These are phyloP conservation scores for Corticium candelabrum DNA, from an alignment of 37 sponge, comb jelly and placozoan species.

Conservation along the genomic window DNA sequence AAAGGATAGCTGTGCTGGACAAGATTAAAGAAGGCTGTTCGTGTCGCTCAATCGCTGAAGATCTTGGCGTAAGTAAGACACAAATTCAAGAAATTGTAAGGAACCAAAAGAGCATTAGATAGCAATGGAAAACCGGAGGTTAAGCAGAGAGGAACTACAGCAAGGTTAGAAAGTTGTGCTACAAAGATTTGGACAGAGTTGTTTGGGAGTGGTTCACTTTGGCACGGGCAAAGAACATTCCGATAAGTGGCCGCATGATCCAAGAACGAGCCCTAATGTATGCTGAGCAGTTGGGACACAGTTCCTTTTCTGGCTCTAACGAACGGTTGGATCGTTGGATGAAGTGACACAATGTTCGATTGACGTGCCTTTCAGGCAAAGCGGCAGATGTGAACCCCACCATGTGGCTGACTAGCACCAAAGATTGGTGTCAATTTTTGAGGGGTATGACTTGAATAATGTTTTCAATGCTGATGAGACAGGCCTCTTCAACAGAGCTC, in stretches of 20 bases:
- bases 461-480: constrained; percentile 34
- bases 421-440: not conserved
- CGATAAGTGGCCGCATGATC: constrained; percentile 13
- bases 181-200: constrained; percentile 11
- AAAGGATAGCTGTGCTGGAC: constrained; percentile 9
- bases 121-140: constrained; percentile 7
- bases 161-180: constrained; percentile 13
- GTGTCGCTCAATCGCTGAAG: not conserved
- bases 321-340: constrained; percentile 12
- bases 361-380: constrained; percentile 11
- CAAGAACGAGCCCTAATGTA: constrained; percentile 5
- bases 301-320: constrained; percentile 12
- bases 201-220: constrained; percentile 18
- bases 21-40: not conserved
- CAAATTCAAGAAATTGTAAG: not conserved
- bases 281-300: not conserved
- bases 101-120: constrained; percentile 6
- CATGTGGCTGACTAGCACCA: constrained; percentile 12
- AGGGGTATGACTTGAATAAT: constrained; percentile 17
- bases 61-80: not conserved
- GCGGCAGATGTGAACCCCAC: constrained; percentile 7
- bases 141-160: constrained; percentile 13
- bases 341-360: constrained; percentile 5
- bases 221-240: constrained; percentile 15
- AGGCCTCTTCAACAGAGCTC: constrained; percentile 25